phyloP scores from a whole-genome alignment of 1,140 invertebrate species.

The Polyergus mexicanus region DNA sequence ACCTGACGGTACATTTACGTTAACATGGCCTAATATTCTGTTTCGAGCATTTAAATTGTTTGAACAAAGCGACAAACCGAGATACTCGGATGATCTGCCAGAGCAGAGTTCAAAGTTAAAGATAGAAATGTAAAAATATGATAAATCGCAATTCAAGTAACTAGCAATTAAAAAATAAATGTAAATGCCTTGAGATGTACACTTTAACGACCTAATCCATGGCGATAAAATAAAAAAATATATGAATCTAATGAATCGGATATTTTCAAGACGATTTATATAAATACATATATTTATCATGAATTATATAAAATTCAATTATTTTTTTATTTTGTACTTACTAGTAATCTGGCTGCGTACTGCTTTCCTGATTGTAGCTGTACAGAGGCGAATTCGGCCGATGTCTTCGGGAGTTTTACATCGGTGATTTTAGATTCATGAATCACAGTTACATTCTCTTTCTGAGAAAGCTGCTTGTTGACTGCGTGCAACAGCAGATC shows the following conservation, averaged over 20 bases:
- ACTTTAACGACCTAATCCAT: not conserved
- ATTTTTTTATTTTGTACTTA: conserved; percentile 70
- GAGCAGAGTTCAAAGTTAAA: too few relatives aligned
- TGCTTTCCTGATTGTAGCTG: conserved; percentile 79
- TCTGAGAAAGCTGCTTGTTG: conserved; percentile 85
- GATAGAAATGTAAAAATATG: too few relatives aligned
- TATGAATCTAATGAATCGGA: not conserved
- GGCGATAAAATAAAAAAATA: not conserved
- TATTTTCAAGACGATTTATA: not conserved
- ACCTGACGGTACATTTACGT: conserved; percentile 45
- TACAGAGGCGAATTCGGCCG: conserved; percentile 71
- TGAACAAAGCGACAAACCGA: not conserved
- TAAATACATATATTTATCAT: not conserved
- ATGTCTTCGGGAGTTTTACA: conserved; percentile 73
- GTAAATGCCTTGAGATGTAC: not conserved
- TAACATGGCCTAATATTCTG: not conserved
- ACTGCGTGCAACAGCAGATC: conserved; percentile 93
- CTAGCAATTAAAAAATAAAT: not conserved
- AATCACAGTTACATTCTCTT: conserved; percentile 81
- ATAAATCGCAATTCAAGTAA: not conserved
- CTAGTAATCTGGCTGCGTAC: conserved; percentile 82
- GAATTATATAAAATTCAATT: conserved; percentile 8
- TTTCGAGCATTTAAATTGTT: not conserved
- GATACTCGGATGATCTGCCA: not conserved
- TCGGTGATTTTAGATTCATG: conserved; percentile 82